Base-by-base conservation (phyloP, 2,797 vertebrate species). In the Calcarius lapponicus region DNA sequence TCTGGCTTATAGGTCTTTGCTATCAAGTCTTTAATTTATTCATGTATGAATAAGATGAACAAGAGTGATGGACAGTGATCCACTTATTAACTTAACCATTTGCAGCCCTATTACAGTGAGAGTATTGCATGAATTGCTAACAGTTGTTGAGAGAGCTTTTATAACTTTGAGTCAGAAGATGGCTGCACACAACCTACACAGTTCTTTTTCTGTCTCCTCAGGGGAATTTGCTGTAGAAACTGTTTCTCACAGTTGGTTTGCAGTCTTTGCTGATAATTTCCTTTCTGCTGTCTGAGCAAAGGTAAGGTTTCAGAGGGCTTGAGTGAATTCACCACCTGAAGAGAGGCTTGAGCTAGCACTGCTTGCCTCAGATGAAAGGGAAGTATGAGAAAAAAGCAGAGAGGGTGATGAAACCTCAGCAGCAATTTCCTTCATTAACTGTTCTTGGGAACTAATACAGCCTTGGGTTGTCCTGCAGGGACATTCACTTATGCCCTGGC, bases 1-100 rank as follows among this genome's bases (percentile, higher is more conserved):
- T 78, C 78, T 69, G 64, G 12, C 19, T 67, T 60, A 61, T 28
- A 71, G 4, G 3, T 69, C 25, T 86, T 93, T 70, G 19, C 21
- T 83, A 20, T 22, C 48, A 50, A 86, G 15, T n/a, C 28, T 38
- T 74, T 86, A 13, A 76, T 74, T 69, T 65, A 54, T 57, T 24
- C 19, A 11, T 0, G 0, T 57, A 36, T 36, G 36, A 36, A 36
- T 36, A 56, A 72, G 43, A 72, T 1, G 17, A 20, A 38, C 16
- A 86, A 28, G 18, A 61, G 25, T 26, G 54, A 29, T 34, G 40
- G 69, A 58, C 53, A 78, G 13, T 31, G 17, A 79, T 60, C 54
- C 43, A 34, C 9, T 7, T 65, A 28, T 24, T 87, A 28, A 34
- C 48, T 45, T 78, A 86, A 80, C 40, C 25, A 24, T 61, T 65